These are phyloP conservation scores for Neodontobutis hainanensis DNA, from an alignment of 2,113 vertebrate species.

Conservation along the genomic window DNA sequence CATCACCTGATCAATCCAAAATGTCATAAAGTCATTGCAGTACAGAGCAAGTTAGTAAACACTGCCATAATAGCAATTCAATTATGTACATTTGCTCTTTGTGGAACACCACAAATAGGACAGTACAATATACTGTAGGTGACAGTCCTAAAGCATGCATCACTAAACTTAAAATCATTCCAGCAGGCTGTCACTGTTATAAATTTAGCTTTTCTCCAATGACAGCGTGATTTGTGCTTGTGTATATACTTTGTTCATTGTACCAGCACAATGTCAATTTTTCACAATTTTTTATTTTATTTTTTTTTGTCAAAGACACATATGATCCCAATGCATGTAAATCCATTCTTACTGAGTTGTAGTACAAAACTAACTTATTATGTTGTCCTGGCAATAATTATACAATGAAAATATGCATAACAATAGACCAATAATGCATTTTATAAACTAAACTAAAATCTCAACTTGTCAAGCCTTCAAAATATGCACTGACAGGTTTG, in stretches of 20 bases:
- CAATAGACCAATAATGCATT: slow-evolving; percentile 19
- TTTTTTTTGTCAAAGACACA: slow-evolving; percentile 24
- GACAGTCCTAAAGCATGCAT: slow-evolving; percentile 30
- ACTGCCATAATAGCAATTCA: slow-evolving; percentile 50
- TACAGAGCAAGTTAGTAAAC: slow-evolving; percentile 57
- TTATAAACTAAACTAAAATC: slow-evolving; percentile 14
- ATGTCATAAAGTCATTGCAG: slow-evolving; percentile 45
- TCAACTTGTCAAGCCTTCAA: slow-evolving; percentile 13
- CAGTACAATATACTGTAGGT: slow-evolving; percentile 43
- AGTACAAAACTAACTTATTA: slow-evolving; percentile 9
- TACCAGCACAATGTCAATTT: background rate
- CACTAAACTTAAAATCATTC: slow-evolving; percentile 23
- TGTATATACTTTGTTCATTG: slow-evolving; percentile 17
- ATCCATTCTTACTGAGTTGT: slow-evolving; percentile 18
- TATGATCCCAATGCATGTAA: slow-evolving; percentile 15
- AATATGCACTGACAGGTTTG: slow-evolving; percentile 7
- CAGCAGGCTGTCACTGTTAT: slow-evolving; percentile 15
- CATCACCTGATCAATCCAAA: slow-evolving; percentile 43
- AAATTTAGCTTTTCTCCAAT: slow-evolving; percentile 7
- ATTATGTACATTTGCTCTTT: slow-evolving; percentile 64
- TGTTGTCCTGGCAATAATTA: slow-evolving; percentile 14
- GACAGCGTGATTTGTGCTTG: slow-evolving; percentile 19
- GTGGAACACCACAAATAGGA: slow-evolving; percentile 60
- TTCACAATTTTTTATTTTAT: slow-evolving; percentile 16
- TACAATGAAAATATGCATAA: slow-evolving; percentile 16